Evolutionary conservation across 2,113 vertebrate species (phyloP), one percentile per base, ranked within the genome.

Genomic region (Pangasianodon gigas): DNA sequence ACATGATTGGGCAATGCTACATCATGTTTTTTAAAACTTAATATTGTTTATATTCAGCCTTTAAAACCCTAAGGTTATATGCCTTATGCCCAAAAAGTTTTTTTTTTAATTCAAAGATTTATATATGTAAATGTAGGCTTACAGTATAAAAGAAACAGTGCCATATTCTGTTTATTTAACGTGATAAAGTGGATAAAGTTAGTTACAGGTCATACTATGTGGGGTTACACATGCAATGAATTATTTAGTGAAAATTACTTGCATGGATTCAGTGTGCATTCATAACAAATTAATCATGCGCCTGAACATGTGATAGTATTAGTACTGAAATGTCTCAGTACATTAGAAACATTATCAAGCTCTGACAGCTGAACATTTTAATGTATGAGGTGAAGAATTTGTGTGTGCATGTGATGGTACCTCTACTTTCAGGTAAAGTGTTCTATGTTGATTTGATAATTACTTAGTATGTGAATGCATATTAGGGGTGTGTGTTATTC

Each of bases 261-360:
- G 87, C 58, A 52, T 88, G 87, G 87, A 21, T 89, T 71, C 32
- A 21, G 65, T 83, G 44, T n/a, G 79, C 56, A 6, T 84, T 83
- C 3, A 10, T 83, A 56, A 71, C 44, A 48, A 48, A 83, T 71
- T 56, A 89, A 89, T 65, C 10, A 44, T 46, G 19, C 11, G 0
- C 75, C 26, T 37, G 86, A 41, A 75, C 6, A 9, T 58, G n/a
- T 8, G 79, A 80, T 52, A 0, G 14, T 37, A n/a, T 52, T 5
- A n/a, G 46, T 32, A 82, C n/a, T 19, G 16, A 32, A 62, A n/a
- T 85, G 26, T 69, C 62, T 51, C 4, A 18, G 0, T 60, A 44
- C 32, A 46, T 84, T 62, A 83, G 29, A 58, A 62, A 84, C 19
- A 6, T 26, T 84, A 3, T n/a, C 58, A 18, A 46, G 26, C 46